Base-by-base conservation (phyloP, 2,113 vertebrate genomes). In the Typhlomys cinereus region DNA sequence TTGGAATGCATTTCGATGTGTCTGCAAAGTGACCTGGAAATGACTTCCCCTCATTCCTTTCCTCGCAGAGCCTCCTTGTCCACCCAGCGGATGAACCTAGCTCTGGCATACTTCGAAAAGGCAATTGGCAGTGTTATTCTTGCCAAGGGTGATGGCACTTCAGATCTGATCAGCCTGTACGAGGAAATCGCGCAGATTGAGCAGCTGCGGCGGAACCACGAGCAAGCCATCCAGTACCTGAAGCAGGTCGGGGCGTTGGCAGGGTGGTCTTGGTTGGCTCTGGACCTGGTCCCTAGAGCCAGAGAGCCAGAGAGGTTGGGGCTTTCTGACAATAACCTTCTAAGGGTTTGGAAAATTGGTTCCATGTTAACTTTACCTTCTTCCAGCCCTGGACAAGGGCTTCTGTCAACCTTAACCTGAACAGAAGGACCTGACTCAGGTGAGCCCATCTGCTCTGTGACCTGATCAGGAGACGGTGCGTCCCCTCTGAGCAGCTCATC, bases 21-120 rank as follows among this genome's bases (percentile, higher is more conserved):
- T 79, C 59, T 95, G 15, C 14, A 89, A 90, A 96, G 44, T 64
- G 54, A 44, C 23, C 25, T 41, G 2, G 41, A 10, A 80, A 3
- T 93, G 70, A 80, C 92, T 92, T 70, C 54, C 23, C 62, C 57
- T 79, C n/a, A 7, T 73, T 59, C 20, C 20, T 82, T 94, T 67
- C 89, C 71, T 69, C 62, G 11, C 48, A 98, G 96, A 94, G 95
- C 94, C 23, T 95, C 96, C 50, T 44, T 97, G 84, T 85, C 95
- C 48, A 91, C 88, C 85, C 95, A 93, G 17, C 95, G 94, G 86
- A 75, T 96, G 80, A 96, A 90, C 39, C 94, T 94, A 36, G 96
- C 97, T 12, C 82, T 91, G 41, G 27, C 73, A n/a, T 96, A 95
- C 85, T 98, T 97, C 89, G 91, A 97, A 89, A 97, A 96, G 59